Conservation (phyloP, 2,888 invertebrate species). For the Oscheius sp. region DNA sequence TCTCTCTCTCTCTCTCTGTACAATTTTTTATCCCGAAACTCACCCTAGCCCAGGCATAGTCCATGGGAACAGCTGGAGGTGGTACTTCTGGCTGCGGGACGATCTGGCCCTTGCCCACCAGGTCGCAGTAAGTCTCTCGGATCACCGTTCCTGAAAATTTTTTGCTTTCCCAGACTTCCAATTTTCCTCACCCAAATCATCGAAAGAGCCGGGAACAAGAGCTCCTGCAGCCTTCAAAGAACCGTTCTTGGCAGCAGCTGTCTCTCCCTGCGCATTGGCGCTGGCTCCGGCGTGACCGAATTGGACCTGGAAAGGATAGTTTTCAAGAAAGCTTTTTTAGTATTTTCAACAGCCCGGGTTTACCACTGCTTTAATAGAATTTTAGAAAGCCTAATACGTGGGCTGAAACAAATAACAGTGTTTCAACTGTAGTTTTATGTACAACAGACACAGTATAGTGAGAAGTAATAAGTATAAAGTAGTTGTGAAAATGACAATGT, state of each 20-base stretch:
- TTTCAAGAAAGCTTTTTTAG: too few species aligned
- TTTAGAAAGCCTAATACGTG: too few species aligned
- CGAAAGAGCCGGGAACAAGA: constrained; percentile 91
- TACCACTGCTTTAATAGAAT: too few species aligned
- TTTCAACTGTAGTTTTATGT: too few species aligned
- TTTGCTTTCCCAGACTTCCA: not conserved
- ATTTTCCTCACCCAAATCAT: constrained; percentile 82
- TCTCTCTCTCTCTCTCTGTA: not conserved
- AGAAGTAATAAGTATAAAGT: too few species aligned
- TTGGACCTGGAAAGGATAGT: constrained; percentile 81
- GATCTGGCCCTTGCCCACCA: constrained; percentile 85
- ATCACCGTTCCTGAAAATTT: constrained; percentile 38
- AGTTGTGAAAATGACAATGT: too few species aligned
- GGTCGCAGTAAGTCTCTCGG: constrained; percentile 76
- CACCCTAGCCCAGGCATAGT: constrained; percentile 93
- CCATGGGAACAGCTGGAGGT: constrained; percentile 99
- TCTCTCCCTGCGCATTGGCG: constrained; percentile 92
- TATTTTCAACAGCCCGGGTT: too few species aligned
- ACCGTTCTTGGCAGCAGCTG: constrained; percentile 90
- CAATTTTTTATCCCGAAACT: constrained; percentile 39
- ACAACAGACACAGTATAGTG: too few species aligned
- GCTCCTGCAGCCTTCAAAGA: constrained; percentile 87
- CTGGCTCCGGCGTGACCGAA: constrained; percentile 99
- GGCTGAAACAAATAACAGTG: too few species aligned
- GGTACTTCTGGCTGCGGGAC: constrained; percentile 90